Percentiles rank a stretch among this genome's conserved stretches.
These are phyloP conservation scores for Branchellion lobata DNA, from an alignment of 2,888 invertebrate species.

Conservation along the genomic window DNA sequence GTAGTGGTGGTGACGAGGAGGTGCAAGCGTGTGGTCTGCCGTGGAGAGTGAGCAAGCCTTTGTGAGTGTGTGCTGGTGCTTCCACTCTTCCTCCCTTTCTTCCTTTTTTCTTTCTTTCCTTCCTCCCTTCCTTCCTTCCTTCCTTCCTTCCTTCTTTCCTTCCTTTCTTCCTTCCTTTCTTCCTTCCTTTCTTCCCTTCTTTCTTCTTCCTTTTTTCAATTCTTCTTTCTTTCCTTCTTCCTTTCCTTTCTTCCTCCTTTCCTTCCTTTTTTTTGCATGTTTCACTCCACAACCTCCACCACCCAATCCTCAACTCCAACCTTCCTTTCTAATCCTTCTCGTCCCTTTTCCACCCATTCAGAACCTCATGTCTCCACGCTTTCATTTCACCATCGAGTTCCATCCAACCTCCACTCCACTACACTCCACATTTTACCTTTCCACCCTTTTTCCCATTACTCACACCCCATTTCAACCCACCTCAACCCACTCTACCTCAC, in stretches of 20 bases:
- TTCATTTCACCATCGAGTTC: neutral
- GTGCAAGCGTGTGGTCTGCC: neutral
- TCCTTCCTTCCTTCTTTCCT: too few relatives aligned
- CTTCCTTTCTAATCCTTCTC: too few relatives aligned
- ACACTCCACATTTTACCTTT: neutral
- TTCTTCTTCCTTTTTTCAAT: too few relatives aligned
- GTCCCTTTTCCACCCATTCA: too few relatives aligned
- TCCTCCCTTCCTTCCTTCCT: too few relatives aligned
- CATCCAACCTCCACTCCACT: neutral
- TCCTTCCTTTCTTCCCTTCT: too few relatives aligned
- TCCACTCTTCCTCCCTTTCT: too few relatives aligned
- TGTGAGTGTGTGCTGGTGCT: neutral
- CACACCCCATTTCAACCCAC: neutral
- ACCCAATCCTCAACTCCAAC: neutral
- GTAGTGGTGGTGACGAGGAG: neutral
- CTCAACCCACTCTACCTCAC: neutral
- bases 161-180: too few relatives aligned
- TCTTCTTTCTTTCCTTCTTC: neutral
- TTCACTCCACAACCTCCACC: neutral
- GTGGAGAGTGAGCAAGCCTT: neutral
- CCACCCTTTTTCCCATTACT: neutral
- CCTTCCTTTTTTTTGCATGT: neutral
- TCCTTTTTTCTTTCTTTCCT: too few relatives aligned
- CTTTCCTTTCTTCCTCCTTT: neutral
- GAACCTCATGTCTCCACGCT: neutral